Base-by-base conservation (phyloP, 1,140 invertebrate species). In the Drosophila prosaltans region DNA sequence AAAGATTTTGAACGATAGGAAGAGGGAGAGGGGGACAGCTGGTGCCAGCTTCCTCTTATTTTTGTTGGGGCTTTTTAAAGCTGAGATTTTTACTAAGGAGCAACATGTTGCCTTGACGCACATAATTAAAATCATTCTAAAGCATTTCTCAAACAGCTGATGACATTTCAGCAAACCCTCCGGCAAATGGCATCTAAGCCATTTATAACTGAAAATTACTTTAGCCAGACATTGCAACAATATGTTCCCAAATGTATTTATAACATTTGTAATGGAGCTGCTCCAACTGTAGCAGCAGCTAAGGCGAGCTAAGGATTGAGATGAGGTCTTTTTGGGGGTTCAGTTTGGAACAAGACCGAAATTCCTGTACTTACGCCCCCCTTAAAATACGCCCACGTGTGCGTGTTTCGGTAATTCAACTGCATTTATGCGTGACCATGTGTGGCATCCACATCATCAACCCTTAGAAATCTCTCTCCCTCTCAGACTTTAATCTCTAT, bases 361-460 rank as follows among this genome's bases (percentile, higher is more conserved):
- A 55, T 11, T 10, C 65, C 66, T 11, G 16, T 64, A 76, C 39
- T 24, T 39, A 59, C 55, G 63, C 77, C 39, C 55, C 65, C 77
- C 39, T 55, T 65, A 40, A 55, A 73, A 76, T 73, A 28, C 51
- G 40, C 60, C 48, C 65, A 81, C 76, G 82, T 83, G 82, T 83
- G 81, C 76, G 75, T 74, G 48, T 69, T 57, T 77, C 67, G 74
- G 80, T 91, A 91, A 91, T 91, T 91, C 81, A 76, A 69, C 83
- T 91, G 80, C 88, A 91, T 91, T 91, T 91, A 91, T 83, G 88
- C 88, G 83, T 91, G 83, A 88, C 78, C 83, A 91, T 69, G 81
- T 51, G 45, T 51, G 45, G 21, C 21, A 51, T 26, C 45, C 21
- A 51, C 86, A 39, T 24, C 86, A 39, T 24, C 51, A 51, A 74